These are phyloP conservation scores for Flabesymbios commensalis DNA, from an alignment of 2,888 invertebrate species.

Conservation along the genomic window DNA sequence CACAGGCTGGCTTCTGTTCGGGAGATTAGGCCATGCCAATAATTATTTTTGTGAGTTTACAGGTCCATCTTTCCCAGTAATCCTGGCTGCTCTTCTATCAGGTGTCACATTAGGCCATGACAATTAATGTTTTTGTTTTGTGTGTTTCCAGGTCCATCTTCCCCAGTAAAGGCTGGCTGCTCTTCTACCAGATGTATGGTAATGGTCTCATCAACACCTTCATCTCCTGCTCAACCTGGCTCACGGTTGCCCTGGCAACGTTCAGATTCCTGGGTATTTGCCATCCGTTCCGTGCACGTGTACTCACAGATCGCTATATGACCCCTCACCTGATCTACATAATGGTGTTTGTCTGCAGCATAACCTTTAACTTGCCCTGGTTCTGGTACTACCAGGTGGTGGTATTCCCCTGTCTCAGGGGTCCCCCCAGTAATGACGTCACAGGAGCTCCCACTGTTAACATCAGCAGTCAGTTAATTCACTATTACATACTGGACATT, in stretches of 20 bases:
- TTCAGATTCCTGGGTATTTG: slow-evolving; percentile 77
- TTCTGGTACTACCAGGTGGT: slow-evolving; percentile 13
- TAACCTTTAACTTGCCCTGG: slow-evolving; percentile 12
- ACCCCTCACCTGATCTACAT: slow-evolving; percentile 33
- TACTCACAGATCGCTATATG: neutral
- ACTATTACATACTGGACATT: slow-evolving; percentile 18
- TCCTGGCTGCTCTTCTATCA: too few relatives aligned
- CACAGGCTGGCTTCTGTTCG: too few relatives aligned
- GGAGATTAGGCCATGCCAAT: too few relatives aligned
- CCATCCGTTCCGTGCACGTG: slow-evolving; percentile 68
- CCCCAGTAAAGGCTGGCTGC: neutral
- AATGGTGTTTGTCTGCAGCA: slow-evolving; percentile 10
- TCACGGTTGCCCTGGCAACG: slow-evolving; percentile 75
- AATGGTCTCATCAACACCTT: slow-evolving; percentile 50
- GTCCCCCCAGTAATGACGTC: neutral
- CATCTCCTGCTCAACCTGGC: slow-evolving; percentile 73
- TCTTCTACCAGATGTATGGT: slow-evolving; percentile 34
- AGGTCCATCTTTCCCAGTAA: too few relatives aligned
- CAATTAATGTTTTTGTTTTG: too few relatives aligned
- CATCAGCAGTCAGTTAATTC: neutral
- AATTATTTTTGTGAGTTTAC: too few relatives aligned
- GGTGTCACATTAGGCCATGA: too few relatives aligned
- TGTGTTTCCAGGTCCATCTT: too few relatives aligned
- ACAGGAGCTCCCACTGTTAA: neutral
- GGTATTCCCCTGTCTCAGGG: neutral